phyloP scores from a whole-genome alignment of 1,140 invertebrate species.

The Eumaeus atala region DNA sequence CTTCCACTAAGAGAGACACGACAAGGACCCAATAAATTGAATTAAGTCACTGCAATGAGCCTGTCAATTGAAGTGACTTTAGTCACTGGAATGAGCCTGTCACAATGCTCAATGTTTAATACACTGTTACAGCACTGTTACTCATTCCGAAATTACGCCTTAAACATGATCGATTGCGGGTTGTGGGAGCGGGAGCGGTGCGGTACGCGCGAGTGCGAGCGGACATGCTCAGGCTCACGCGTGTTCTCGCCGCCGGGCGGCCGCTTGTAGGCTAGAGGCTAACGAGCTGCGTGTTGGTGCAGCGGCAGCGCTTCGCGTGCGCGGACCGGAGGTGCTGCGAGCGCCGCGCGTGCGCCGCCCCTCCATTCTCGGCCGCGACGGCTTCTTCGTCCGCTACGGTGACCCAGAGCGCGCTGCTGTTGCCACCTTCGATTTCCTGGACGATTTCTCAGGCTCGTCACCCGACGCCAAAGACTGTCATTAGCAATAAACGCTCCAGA shows the following conservation, averaged over 20 bases:
- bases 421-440: constrained; percentile 85
- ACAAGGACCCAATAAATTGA: no score
- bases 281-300: constrained; percentile 70
- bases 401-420: constrained; percentile 85
- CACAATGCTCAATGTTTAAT: no score
- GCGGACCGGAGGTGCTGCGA: constrained; percentile 66
- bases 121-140: no score
- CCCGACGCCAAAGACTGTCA: constrained; percentile 70
- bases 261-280: constrained; percentile 51
- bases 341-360: constrained; percentile 72
- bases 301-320: constrained; percentile 67
- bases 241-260: constrained; percentile 74
- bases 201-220: constrained; percentile 56
- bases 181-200: constrained; percentile 23
- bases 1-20: no score
- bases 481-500: constrained; percentile 28
- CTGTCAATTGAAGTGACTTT: no score
- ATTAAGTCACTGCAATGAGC: no score
- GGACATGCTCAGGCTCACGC: constrained; percentile 60
- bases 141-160: no score
- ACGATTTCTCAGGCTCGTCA: constrained; percentile 78
- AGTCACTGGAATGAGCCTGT: no score
- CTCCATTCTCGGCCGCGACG: constrained; percentile 82
- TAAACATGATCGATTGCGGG: constrained; percentile 7
- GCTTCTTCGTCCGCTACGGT: constrained; percentile 85